Evolutionary conservation across 2,888 invertebrate genomes (phyloP).

Genomic region (Drosophila quasianomalipes): DNA sequence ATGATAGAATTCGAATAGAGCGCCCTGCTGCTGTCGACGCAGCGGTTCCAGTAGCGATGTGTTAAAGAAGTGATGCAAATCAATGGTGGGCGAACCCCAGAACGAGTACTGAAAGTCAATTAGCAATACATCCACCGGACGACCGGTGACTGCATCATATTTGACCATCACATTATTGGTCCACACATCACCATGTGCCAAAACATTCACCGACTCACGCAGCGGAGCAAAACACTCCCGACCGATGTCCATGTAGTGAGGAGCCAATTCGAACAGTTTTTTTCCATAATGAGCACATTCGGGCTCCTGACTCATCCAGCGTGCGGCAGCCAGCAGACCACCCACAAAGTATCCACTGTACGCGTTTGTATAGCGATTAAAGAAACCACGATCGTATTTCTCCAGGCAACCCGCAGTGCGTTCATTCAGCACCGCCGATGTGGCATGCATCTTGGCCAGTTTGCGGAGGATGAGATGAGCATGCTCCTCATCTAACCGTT

Average conservation of each 20-base stretch:
- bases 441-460: slow-evolving; percentile 86
- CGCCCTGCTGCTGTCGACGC: slow-evolving; percentile 76
- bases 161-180: slow-evolving; percentile 85
- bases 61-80: slow-evolving; percentile 84
- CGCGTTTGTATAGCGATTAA: slow-evolving; percentile 82
- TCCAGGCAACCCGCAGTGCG: slow-evolving; percentile 73
- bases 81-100: slow-evolving; percentile 84
- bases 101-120: slow-evolving; percentile 85
- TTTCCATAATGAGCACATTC: slow-evolving; percentile 70
- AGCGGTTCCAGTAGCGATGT: slow-evolving; percentile 83
- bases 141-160: slow-evolving; percentile 70
- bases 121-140: slow-evolving; percentile 79
- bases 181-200: slow-evolving; percentile 85
- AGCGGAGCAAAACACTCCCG: slow-evolving; percentile 75
- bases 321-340: slow-evolving; percentile 77
- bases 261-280: slow-evolving; percentile 78
- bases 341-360: slow-evolving; percentile 83
- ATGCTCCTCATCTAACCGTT: slow-evolving; percentile 85
- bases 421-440: slow-evolving; percentile 86
- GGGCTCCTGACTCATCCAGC: slow-evolving; percentile 69
- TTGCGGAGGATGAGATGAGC: slow-evolving; percentile 84
- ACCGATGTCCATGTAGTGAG: slow-evolving; percentile 83
- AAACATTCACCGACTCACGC: slow-evolving; percentile 78
- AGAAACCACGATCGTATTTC: slow-evolving; percentile 83
- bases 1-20: slow-evolving; percentile 82